Base-by-base conservation (phyloP, 2,797 vertebrate species). In the Xiphorhynchus erythropygius region DNA sequence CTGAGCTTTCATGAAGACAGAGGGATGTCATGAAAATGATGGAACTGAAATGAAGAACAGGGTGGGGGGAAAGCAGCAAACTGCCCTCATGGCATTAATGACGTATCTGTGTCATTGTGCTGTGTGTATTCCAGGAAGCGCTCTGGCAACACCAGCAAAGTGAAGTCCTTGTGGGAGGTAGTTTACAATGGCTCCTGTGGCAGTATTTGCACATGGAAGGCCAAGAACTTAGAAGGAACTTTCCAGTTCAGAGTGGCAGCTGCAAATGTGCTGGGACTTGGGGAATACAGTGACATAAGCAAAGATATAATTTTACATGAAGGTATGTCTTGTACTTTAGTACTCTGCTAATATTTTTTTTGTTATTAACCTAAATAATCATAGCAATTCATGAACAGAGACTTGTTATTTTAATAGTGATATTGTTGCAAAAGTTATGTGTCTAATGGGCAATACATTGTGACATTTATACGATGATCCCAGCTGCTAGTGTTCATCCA, bases 171-270 rank as follows among this genome's bases (percentile, higher is more conserved):
- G 8, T 98, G 97, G 97, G 60, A 95, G 55, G 65, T 96, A 89
- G 96, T 92, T 91, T 98, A 97, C 94, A 98, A 98, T 24, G 97
- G 96, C 23, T 98, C 97, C 55, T 98, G 98, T 83, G 60, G 24
- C 81, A 96, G 85, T 65, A 78, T 97, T 94, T 98, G 98, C 88
- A 95, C 33, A 6, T 98, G 98, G 98, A 97, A 94, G 23, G 84
- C 96, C 46, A 79, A 96, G 91, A 93, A 87, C 60, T 65, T 97
- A 68, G 91, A 94, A 89, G 98, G 98, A 96, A 94, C 92, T 64
- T 98, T 97, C 79, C 98, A 96, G 53, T 97, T 98, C 65, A 97
- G 97, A 97, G 97, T 55, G 41, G 95, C 93, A 91, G 97, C 98
- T 96, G 97, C 96, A 87, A 98, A 98, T 87, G 17, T 27, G 11